Evolutionary conservation across 2,113 vertebrate genomes (phyloP), one percentile per base, ranked within the genome.

Genomic region (Microcebus lehilahytsara): DNA sequence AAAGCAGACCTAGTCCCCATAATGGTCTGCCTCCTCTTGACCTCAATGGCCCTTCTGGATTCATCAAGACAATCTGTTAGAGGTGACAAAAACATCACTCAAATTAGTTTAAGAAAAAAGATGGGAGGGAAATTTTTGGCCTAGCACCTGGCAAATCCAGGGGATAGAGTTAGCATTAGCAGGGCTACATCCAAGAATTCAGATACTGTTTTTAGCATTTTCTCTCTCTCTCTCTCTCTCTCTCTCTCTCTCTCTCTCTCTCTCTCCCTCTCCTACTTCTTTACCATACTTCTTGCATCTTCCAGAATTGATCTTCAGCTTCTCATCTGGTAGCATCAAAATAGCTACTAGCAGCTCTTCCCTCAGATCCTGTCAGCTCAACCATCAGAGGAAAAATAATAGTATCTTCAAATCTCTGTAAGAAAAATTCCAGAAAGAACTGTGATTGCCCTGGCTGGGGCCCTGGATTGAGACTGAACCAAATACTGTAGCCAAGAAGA

Each of bases 51-150:
- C 6, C 32, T 95, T 69, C 13, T 14, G 71, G 40, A 62, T 85
- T 56, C 60, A 46, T 91, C 22, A 91, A 74, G 51, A 92, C 19
- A n/a, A 13, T 32, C 49, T 69, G 49, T 56, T 37, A 79, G 37
- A 83, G 64, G 23, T 80, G 42, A 75, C 14, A 22, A 34, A 91
- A 62, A 60, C 16, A 34, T 93, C 74, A 88, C 40, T 60, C 27
- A 37, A 91, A 37, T 22, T 46, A 88, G 22, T 81, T 93, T 95
- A 96, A 93, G 46, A 85, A 71, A 91, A 42, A 88, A n/a, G 27
- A 51, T 53, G 14, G 19, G 23, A 84, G 14, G n/a, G 11, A 17
- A 78, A 51, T 87, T 83, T 62, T 60, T 91, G 51, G 46, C 42
- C 53, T 85, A 58, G 13, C 79, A 84, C 9, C 7, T 83, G 49